These are phyloP conservation scores for Pygocentrus nattereri DNA, from an alignment of 2,797 vertebrate species.

Conservation along the genomic window DNA sequence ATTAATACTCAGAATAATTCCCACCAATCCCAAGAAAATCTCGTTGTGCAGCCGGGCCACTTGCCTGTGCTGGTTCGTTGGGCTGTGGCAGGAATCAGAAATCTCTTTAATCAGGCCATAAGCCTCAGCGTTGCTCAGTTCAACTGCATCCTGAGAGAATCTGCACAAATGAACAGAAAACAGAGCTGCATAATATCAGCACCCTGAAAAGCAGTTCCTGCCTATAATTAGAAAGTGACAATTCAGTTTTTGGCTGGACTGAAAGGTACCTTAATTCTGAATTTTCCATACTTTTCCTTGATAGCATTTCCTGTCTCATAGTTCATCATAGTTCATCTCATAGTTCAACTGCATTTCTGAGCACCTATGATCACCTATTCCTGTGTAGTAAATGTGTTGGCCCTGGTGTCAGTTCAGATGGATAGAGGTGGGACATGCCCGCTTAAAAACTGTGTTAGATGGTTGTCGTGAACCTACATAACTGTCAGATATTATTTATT, in stretches of 20 bases:
- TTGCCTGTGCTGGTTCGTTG: constrained; percentile 36
- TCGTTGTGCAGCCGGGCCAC: constrained; percentile 44
- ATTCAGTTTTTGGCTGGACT: not conserved
- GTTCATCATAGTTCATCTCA: too few species aligned
- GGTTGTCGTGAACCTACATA: too few species aligned
- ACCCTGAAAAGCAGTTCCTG: constrained; percentile 9
- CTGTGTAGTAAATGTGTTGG: too few species aligned
- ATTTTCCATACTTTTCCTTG: too few species aligned
- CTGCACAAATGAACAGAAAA: constrained; percentile 5
- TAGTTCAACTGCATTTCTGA: too few species aligned
- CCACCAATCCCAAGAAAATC: constrained; percentile 58
- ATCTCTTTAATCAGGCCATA: constrained; percentile 45
- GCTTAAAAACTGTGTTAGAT: too few species aligned
- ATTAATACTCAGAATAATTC: constrained; percentile 59
- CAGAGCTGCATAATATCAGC: not conserved
- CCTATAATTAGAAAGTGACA: constrained; percentile 27
- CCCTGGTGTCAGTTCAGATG: too few species aligned
- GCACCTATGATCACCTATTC: too few species aligned
- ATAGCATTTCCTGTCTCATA: not conserved
- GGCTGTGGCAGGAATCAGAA: constrained; percentile 30
- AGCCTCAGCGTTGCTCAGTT: constrained; percentile 39
- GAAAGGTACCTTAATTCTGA: too few species aligned
- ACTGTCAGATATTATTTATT: too few species aligned
- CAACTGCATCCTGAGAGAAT: constrained; percentile 23
- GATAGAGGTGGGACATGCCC: too few species aligned